Evolutionary conservation across 2,113 vertebrate genomes (phyloP), one percentile per base, ranked within the genome.

Genomic region (Stigmatopora nigra): DNA sequence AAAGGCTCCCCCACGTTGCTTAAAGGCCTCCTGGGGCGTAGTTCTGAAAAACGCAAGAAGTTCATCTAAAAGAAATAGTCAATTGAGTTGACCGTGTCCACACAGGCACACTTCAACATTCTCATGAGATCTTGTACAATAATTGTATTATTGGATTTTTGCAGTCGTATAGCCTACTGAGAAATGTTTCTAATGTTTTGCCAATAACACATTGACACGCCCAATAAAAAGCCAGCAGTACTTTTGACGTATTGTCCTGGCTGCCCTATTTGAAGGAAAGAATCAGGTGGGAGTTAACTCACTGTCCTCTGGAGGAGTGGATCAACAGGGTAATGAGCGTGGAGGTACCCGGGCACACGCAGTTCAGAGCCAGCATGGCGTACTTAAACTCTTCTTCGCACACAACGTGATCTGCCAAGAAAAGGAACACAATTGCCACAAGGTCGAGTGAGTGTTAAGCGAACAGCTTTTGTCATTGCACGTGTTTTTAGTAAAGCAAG

Each of bases 361-460:
- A 93, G 91, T 93, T 93, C 64, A 93, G 84, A 74, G 92, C 92
- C 86, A 93, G 81, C 91, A 92, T 93, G 84, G 92, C 91, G 3
- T 92, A 93, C 75, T 93, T 92, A 80, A 92, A 92, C 88, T 93
- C 92, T 64, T 93, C 92, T 76, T 92, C 92, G 77, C 92, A 93
- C 73, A 92, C 91, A 67, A 93, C 91, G 69, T 92, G 91, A 85
- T 92, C 91, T 93, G 83, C 48, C 81, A 58, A 69, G 62, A 80
- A n/a, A 82, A 61, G 44, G 59, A 3, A 59, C 44, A 53, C 17
- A 61, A 11, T 16, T 36, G 57, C 31, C 2, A 41, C 38, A 1
- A 44, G 45, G 44, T 57, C 67, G 64, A 20, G 15, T 12, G 47
- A 31, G 19, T 19, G 49, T 55, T n/a, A 9, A 9, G 19, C 16